These are phyloP conservation scores for Hyposoter dolosus DNA, from an alignment of 2,888 invertebrate species.

Conservation along the genomic window DNA sequence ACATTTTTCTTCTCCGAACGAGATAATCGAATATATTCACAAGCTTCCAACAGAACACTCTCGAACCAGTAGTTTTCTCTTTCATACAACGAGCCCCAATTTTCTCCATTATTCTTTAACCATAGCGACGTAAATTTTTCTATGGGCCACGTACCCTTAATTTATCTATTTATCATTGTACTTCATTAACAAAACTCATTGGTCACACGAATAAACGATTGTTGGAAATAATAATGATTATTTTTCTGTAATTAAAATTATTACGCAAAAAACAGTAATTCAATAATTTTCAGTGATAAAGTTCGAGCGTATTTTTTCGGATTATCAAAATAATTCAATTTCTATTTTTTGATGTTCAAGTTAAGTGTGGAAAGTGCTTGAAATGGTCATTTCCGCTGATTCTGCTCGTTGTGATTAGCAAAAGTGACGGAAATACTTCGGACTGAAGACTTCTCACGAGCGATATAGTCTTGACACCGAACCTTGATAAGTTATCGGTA, in stretches of 20 bases:
- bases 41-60: not conserved
- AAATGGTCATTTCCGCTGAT: not conserved
- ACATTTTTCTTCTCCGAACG: conserved; percentile 10
- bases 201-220: not conserved
- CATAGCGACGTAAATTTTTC: not conserved
- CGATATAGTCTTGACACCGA: conserved; percentile 48
- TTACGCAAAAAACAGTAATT: not conserved
- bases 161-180: not conserved
- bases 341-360: not conserved
- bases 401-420: not conserved
- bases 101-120: not conserved
- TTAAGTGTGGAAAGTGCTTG: not conserved
- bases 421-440: conserved; percentile 37
- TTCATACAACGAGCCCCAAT: not conserved
- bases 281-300: not conserved
- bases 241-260: not conserved
- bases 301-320: not conserved
- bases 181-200: not conserved
- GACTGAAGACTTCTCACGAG: conserved; percentile 36
- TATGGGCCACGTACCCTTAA: not conserved
- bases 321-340: not conserved
- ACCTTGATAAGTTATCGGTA: conserved; percentile 59
- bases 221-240: not conserved
- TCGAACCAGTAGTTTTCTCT: not conserved
- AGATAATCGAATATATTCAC: conserved; percentile 18